Evolutionary conservation across 2,888 invertebrate species (phyloP).

Genomic region (Drosophila pseudotalamancana): DNA sequence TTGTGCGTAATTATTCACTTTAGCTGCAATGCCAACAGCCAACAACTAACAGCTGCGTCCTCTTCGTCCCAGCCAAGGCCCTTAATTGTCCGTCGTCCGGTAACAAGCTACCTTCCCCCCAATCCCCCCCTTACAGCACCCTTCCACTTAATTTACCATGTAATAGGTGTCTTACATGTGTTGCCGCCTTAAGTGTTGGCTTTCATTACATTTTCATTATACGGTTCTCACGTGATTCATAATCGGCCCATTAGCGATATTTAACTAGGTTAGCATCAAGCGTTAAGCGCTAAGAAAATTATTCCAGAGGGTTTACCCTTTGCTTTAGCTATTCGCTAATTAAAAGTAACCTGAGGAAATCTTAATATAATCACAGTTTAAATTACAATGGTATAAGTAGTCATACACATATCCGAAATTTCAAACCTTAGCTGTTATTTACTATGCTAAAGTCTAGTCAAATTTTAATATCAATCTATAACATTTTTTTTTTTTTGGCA

Average conservation of each 20-base stretch:
- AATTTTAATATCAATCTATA: no score
- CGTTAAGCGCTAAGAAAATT: slow-evolving; percentile 6
- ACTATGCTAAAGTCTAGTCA: no score
- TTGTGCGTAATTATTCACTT: slow-evolving; percentile 75
- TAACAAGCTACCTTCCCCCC: slow-evolving; percentile 35
- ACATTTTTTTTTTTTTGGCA: no score
- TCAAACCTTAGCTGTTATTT: no score
- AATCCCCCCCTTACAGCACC: neutral
- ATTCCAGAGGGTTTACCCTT: neutral
- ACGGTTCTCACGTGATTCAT: slow-evolving; percentile 53
- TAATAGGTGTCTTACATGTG: slow-evolving; percentile 55
- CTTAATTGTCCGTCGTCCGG: slow-evolving; percentile 56
- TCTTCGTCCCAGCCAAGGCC: slow-evolving; percentile 28
- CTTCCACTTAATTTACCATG: neutral
- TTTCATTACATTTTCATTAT: slow-evolving; percentile 33
- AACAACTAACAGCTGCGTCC: slow-evolving; percentile 17
- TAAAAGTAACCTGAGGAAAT: no score
- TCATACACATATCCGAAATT: no score
- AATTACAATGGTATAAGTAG: no score
- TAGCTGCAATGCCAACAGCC: slow-evolving; percentile 47
- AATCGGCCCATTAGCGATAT: slow-evolving; percentile 46
- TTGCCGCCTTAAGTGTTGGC: slow-evolving; percentile 43
- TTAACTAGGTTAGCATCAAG: slow-evolving; percentile 25
- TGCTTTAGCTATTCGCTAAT: neutral
- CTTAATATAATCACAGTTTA: no score